phyloP scores from a whole-genome alignment of 1,140 invertebrate species.

The Lordiphosa clarofinis region DNA sequence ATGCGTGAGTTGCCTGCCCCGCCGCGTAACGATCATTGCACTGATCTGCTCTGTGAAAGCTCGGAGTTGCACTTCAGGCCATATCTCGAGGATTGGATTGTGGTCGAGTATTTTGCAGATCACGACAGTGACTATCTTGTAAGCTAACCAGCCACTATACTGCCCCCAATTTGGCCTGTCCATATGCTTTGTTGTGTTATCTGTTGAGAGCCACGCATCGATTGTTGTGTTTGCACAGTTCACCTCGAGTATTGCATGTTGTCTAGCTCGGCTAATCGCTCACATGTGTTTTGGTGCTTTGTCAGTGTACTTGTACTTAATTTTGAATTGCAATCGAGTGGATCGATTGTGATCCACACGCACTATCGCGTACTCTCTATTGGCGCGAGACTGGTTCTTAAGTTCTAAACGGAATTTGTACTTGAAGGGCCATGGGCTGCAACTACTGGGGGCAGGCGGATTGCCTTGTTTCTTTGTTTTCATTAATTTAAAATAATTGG shows the following conservation, averaged over 20 bases:
- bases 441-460: too few species aligned
- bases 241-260: slow-evolving; percentile 7
- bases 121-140: slow-evolving; percentile 73
- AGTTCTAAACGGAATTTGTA: too few species aligned
- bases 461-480: too few species aligned
- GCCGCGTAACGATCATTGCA: slow-evolving; percentile 42
- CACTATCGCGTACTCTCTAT: slow-evolving; percentile 9
- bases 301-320: slow-evolving; percentile 2
- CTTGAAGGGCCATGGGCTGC: too few species aligned
- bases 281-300: background rate
- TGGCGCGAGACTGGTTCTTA: too few species aligned
- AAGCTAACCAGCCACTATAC: slow-evolving; percentile 27
- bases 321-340: slow-evolving; percentile 27
- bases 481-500: too few species aligned
- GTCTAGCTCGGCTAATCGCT: slow-evolving; percentile 18
- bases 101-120: slow-evolving; percentile 70
- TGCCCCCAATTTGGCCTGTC: background rate
- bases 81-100: slow-evolving; percentile 71
- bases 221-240: background rate
- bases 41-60: slow-evolving; percentile 55
- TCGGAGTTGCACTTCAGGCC: slow-evolving; percentile 49
- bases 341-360: slow-evolving; percentile 26
- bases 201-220: slow-evolving; percentile 5
- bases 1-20: slow-evolving; percentile 64
- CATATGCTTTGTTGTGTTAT: slow-evolving; percentile 12